Evolutionary conservation across 2,113 vertebrate species (phyloP), one percentile per base, ranked within the genome.

Genomic region (Recurvirostra avosetta): DNA sequence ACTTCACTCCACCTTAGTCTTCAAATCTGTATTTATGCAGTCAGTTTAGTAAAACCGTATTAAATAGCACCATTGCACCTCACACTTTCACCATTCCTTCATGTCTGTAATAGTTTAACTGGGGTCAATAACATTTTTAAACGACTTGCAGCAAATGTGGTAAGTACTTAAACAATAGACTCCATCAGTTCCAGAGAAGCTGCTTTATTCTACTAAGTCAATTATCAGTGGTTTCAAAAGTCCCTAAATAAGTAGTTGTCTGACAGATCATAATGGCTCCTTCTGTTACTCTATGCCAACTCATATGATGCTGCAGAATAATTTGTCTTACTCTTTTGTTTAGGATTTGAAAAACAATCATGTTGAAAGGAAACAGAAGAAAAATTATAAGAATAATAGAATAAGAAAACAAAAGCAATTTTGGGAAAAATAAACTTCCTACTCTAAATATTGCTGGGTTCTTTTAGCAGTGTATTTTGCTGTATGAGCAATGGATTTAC

Each of bases 181-280:
- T 94, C 43, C 92, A 93, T 92, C 92, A 90, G n/a, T 87, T 96
- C 63, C 93, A 95, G 92, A 92, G 86, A 94, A 93, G 73, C 87
- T 94, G 89, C 91, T 97, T 95, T 93, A 87, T 95, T 95, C 95
- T 93, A 84, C 83, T 73, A 71, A 88, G 85, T 95, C 96, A 97
- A 97, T 97, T 96, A 95, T 89, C 96, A 86, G 65, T 94, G 74
- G 92, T 97, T 95, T 93, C 86, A 92, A 89, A 96, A 95, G 85
- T 96, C 85, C 50, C 92, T 96, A 97, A 97, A 95, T 96, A 96
- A 94, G 91, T 97, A 97, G 85, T 94, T 96, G 78, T 91, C 91
- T 96, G 96, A 97, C 92, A 95, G 77, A 97, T 92, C 66, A 16
- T 95, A 97, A 97, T 92, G 95, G 65, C 73, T 96, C 38, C 91